phyloP scores from a whole-genome alignment of 2,797 vertebrate genomes.

The Silurus aristotelis region DNA sequence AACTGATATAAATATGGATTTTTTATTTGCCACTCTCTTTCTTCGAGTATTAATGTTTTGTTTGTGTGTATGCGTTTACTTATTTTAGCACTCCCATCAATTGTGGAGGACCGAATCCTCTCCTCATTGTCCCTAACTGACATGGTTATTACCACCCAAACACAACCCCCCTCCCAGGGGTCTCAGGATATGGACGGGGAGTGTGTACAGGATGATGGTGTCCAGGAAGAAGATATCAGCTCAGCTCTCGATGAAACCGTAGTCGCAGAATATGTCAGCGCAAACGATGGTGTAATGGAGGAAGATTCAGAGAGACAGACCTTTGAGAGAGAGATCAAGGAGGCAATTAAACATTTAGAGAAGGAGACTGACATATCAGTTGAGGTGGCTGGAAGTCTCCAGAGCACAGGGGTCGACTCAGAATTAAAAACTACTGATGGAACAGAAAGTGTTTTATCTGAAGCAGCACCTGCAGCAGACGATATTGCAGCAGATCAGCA shows the following conservation, averaged over 20 bases:
- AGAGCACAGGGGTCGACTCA: not conserved
- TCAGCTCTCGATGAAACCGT: constrained; percentile 17
- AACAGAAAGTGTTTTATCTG: constrained; percentile 14
- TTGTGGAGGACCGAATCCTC: constrained; percentile 55
- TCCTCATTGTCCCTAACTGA: constrained; percentile 49
- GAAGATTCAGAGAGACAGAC: constrained; percentile 36
- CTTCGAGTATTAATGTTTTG: not conserved
- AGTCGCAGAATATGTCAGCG: constrained; percentile 16
- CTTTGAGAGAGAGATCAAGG: constrained; percentile 43
- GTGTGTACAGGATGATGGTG: not conserved
- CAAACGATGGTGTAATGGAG: constrained; percentile 26
- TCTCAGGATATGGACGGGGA: constrained; percentile 13
- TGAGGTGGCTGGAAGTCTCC: constrained; percentile 1
- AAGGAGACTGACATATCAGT: constrained; percentile 26
- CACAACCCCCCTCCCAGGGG: constrained; percentile 21
- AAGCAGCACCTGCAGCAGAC: not conserved
- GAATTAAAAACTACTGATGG: constrained; percentile 14
- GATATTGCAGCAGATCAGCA: constrained; percentile 11
- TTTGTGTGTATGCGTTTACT: not conserved
- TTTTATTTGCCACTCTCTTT: not conserved
- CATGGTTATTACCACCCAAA: constrained; percentile 24
- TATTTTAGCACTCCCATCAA: constrained; percentile 49
- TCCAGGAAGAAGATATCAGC: constrained; percentile 30
- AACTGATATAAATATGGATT: not conserved
- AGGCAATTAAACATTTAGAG: constrained; percentile 41